Evolutionary conservation across 2,797 vertebrate species (phyloP), one percentile per base, ranked within the genome.

Genomic region (Ateles fusciceps): DNA sequence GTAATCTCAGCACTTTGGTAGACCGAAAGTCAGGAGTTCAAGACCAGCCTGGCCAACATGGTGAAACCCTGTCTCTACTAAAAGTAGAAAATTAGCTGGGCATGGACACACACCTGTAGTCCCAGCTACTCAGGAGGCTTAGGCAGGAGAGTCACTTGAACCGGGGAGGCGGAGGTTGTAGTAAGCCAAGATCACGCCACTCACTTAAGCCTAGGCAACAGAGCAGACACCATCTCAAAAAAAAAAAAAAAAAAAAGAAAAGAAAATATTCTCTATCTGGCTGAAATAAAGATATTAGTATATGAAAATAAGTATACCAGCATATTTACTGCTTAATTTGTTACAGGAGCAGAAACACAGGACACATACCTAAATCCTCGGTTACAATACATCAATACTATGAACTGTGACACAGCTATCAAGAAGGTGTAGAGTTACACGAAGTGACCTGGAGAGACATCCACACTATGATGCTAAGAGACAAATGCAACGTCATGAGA

Each of bases 281-380:
- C 21, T 55, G 52, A 55, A 93, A 80, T 39, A 52, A 12, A 30
- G 92, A 5, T 71, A 48, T 79, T 89, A 71, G 19, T 75, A 64
- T 44, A 68, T 36, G 75, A 52, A 21, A 85, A 78, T 88, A 92
- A 85, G 80, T 84, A 33, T 59, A n/a, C 30, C 48, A 39, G 33
- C 36, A 22, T 78, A 68, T 59, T 46, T 91, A 78, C 11, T 75
- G 39, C 15, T 93, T 95, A 46, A 72, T 96, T 57, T 94, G 48
- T 85, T 57, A 46, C 1, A 59, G 59, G 15, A 22, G 44, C 22
- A 95, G 86, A 81, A 93, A 93, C 50, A 42, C 8, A 80, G 89
- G 22, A 57, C 81, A 59, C 7, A 68, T 2, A 24, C 11, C 19
- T 84, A 68, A 94, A 44, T 81, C 36, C 48, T 91, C 9, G 12